Percentiles rank a stretch among this genome's conserved stretches.
Conservation (phyloP, 1,140 invertebrate species). For the Anastrepha ludens region DNA sequence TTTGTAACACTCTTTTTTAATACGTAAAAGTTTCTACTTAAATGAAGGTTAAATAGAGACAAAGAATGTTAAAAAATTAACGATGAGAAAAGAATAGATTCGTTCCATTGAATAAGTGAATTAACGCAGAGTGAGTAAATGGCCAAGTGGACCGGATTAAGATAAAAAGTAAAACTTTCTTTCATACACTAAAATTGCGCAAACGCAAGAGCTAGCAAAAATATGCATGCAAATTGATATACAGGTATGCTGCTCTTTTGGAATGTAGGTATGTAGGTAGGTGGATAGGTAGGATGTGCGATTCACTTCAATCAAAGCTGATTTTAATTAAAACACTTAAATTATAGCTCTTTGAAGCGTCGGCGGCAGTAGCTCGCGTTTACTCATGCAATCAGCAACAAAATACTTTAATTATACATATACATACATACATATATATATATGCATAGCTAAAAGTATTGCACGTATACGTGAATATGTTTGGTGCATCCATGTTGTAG, state of each 20-base stretch:
- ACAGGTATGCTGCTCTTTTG: too few species aligned
- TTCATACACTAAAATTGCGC: background rate
- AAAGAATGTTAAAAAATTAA: background rate
- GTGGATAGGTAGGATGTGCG: background rate
- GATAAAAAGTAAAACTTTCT: too few species aligned
- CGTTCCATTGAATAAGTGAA: too few species aligned
- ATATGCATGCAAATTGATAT: background rate
- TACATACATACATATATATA: background rate
- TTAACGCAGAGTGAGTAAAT: too few species aligned
- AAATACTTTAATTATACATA: background rate
- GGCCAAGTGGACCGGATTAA: too few species aligned
- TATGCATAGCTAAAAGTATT: too few species aligned
- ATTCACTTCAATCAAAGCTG: background rate
- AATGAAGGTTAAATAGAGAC: background rate
- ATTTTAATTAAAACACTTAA: conserved; percentile 42
- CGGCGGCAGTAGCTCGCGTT: background rate
- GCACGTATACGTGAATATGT: too few species aligned
- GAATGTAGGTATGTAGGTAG: background rate
- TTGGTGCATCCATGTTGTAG: too few species aligned
- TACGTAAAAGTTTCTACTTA: background rate
- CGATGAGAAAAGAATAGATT: too few species aligned
- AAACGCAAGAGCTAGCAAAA: background rate
- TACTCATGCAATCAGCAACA: background rate
- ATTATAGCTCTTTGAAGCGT: conserved; percentile 27
- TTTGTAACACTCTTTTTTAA: background rate